phyloP scores from a whole-genome alignment of 1,140 invertebrate genomes.

The Centruroides sculpturatus region DNA sequence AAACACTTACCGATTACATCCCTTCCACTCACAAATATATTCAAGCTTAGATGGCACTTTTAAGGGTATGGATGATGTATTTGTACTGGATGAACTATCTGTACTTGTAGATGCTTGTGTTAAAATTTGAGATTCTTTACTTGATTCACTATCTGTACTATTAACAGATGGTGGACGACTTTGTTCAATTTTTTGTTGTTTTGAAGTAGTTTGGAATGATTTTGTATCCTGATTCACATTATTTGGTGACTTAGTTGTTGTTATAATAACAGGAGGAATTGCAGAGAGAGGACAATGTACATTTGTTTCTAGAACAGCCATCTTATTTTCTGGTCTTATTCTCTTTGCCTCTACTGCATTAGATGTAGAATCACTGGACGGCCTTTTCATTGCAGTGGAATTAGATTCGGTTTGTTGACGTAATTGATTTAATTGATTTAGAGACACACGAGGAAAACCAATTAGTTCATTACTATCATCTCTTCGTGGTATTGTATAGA shows the following conservation, averaged over 20 bases:
- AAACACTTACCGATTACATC: constrained; percentile 56
- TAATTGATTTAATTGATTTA: constrained; percentile 11
- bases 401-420: constrained; percentile 10
- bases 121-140: constrained; percentile 9
- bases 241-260: no score
- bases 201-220: no score
- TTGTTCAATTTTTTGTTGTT: no score
- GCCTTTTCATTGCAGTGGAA: constrained; percentile 12
- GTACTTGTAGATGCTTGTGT: constrained; percentile 6
- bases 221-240: no score
- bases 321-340: background rate
- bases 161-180: no score
- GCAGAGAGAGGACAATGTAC: no score
- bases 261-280: no score
- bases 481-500: constrained; percentile 6
- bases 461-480: constrained; percentile 10
- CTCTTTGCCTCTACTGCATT: background rate
- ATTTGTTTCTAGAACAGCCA: background rate
- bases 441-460: constrained; percentile 12
- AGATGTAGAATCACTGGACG: constrained; percentile 12
- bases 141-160: no score
- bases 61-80: constrained; percentile 13
- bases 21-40: constrained; percentile 81
- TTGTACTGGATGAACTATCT: constrained; percentile 9
- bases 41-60: constrained; percentile 18